phyloP scores from a whole-genome alignment of 2,888 invertebrate genomes.

The Laspeyria flexula region DNA sequence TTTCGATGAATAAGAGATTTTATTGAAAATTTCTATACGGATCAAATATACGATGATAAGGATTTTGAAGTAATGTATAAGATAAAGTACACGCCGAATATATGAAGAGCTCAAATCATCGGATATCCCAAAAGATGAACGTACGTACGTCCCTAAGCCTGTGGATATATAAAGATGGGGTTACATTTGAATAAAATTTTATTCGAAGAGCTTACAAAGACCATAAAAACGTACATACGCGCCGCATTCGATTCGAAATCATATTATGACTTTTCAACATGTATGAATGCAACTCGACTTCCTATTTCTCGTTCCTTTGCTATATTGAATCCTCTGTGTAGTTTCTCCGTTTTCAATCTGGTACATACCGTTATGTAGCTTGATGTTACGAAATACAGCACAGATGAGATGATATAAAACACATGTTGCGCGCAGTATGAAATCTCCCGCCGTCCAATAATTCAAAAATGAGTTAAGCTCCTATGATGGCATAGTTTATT shows the following conservation, averaged over 20 bases:
- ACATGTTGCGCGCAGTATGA: slow-evolving; percentile 75
- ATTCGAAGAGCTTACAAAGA: slow-evolving; percentile 62
- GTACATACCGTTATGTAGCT: slow-evolving; percentile 56
- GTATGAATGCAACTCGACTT: slow-evolving; percentile 75
- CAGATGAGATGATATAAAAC: slow-evolving; percentile 75
- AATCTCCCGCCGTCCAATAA: slow-evolving; percentile 69
- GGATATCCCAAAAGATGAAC: slow-evolving; percentile 45
- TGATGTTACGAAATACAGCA: slow-evolving; percentile 69
- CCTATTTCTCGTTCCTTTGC: slow-evolving; percentile 69
- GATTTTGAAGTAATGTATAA: slow-evolving; percentile 37
- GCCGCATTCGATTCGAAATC: slow-evolving; percentile 76
- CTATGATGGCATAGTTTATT: slow-evolving; percentile 66
- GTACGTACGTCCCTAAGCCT: slow-evolving; percentile 48
- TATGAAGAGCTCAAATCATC: slow-evolving; percentile 42
- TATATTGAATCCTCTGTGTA: slow-evolving; percentile 74
- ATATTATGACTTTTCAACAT: slow-evolving; percentile 80
- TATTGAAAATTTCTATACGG: slow-evolving; percentile 29
- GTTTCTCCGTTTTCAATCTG: slow-evolving; percentile 78
- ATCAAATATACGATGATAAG: slow-evolving; percentile 32
- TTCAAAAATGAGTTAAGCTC: slow-evolving; percentile 75
- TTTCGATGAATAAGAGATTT: slow-evolving; percentile 29
- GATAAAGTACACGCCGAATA: slow-evolving; percentile 33
- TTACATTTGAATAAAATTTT: slow-evolving; percentile 66
- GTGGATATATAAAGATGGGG: slow-evolving; percentile 46
- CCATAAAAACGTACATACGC: slow-evolving; percentile 69